phyloP scores from a whole-genome alignment of 2,888 invertebrate genomes.

The Papilio elwesi region DNA sequence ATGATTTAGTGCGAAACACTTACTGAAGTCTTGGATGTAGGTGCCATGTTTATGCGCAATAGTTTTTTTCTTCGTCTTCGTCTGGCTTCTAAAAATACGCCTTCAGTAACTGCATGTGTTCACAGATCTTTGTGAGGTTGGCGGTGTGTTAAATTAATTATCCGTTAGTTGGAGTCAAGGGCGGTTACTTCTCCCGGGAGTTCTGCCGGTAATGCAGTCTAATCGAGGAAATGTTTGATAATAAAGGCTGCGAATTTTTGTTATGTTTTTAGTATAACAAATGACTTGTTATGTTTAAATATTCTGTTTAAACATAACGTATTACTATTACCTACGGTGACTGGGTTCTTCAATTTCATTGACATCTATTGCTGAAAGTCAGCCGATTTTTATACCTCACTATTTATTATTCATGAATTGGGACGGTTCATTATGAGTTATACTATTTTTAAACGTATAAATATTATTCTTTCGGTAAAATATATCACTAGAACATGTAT shows the following conservation, averaged over 20 bases:
- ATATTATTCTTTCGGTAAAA: too few relatives aligned
- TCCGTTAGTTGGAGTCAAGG: conserved; percentile 15
- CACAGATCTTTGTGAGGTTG: conserved; percentile 12
- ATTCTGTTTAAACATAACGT: not conserved
- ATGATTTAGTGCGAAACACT: conserved; percentile 1
- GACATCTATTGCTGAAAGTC: not conserved
- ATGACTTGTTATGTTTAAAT: not conserved
- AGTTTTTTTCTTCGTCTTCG: conserved; percentile 20
- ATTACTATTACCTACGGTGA: not conserved
- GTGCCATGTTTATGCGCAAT: not conserved
- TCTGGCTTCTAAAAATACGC: conserved; percentile 33
- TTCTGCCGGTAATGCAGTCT: not conserved
- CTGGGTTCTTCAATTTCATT: conserved; percentile 8
- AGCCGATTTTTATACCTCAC: not conserved
- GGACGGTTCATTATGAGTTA: too few relatives aligned
- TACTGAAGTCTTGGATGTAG: too few relatives aligned
- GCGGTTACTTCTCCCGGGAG: not conserved
- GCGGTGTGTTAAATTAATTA: conserved; percentile 21
- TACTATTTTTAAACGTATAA: too few relatives aligned
- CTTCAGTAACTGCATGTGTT: not conserved
- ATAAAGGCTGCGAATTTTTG: not conserved
- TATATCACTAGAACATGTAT: too few relatives aligned
- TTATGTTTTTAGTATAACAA: conserved; percentile 14
- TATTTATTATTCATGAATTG: too few relatives aligned
- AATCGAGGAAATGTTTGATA: conserved; percentile 6